Conservation (phyloP, 2,888 invertebrate species). For the Hirtodrosophila histrioides region DNA sequence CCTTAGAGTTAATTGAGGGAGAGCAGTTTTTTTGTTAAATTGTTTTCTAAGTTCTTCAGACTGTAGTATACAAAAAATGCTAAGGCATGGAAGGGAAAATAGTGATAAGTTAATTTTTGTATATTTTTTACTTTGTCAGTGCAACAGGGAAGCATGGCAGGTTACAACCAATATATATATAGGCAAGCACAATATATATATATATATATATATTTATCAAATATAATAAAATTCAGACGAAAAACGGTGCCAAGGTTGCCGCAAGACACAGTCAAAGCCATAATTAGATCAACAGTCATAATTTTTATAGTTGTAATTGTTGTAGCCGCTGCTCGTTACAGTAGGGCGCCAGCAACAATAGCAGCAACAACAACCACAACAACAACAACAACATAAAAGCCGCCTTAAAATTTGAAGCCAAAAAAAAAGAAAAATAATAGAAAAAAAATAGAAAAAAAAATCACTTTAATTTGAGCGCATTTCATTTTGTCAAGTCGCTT, state of each 20-base stretch:
- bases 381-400: slow-evolving; percentile 31
- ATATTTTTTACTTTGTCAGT: too few species aligned
- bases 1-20: too few species aligned
- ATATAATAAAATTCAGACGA: slow-evolving; percentile 4
- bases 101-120: too few species aligned
- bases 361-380: slow-evolving; percentile 28
- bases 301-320: slow-evolving; percentile 66
- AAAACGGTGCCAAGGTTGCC: slow-evolving; percentile 75
- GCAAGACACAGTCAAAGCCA: slow-evolving; percentile 54
- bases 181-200: background rate
- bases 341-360: slow-evolving; percentile 50
- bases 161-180: too few species aligned
- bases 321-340: slow-evolving; percentile 44
- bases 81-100: too few species aligned
- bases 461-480: slow-evolving; percentile 72
- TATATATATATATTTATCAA: slow-evolving; percentile 16
- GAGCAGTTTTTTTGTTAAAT: too few species aligned
- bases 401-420: slow-evolving; percentile 54
- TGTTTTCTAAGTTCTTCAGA: too few species aligned
- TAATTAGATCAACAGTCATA: slow-evolving; percentile 79
- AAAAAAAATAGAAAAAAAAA: slow-evolving; percentile 7
- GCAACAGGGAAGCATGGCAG: too few species aligned
- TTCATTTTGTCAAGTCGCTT: slow-evolving; percentile 71
- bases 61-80: too few species aligned
- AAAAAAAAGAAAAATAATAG: slow-evolving; percentile 12